Percentiles rank a stretch among this genome's conserved stretches.
Conservation (phyloP, 2,888 invertebrate genomes). For the Heliconius ismenius region DNA sequence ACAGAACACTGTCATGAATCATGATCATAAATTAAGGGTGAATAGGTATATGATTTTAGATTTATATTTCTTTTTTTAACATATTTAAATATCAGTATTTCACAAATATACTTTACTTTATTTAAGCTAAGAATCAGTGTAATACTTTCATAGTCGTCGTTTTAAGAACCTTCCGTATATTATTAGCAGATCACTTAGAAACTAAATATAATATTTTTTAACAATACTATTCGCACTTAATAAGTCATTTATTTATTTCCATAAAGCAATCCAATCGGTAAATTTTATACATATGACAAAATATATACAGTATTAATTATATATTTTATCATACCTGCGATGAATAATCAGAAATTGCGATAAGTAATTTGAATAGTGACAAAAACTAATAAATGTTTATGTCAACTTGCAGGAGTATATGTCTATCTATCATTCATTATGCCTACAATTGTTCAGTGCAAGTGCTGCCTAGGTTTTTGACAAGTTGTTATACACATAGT, state of each 20-base stretch:
- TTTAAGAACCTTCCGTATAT: too few species aligned
- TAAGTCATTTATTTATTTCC: background rate
- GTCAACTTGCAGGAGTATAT: background rate
- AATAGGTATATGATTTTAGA: background rate
- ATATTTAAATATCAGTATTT: background rate
- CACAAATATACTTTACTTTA: background rate
- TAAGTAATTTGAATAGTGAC: background rate
- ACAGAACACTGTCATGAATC: background rate
- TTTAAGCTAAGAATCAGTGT: background rate
- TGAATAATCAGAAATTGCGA: background rate
- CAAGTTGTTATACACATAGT: background rate
- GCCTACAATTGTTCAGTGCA: background rate
- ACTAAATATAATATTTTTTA: too few species aligned
- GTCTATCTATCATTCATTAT: background rate
- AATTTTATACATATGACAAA: background rate
- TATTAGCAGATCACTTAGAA: too few species aligned
- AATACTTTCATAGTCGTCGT: background rate
- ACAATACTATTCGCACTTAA: background rate
- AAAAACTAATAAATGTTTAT: background rate
- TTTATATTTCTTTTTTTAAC: background rate
- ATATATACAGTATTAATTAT: background rate
- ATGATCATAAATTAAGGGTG: background rate
- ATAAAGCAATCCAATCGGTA: background rate
- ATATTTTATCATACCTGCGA: background rate
- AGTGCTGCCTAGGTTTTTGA: background rate